Conservation (phyloP, 2,888 invertebrate species). For the Caenorhabditis imperialis region DNA sequence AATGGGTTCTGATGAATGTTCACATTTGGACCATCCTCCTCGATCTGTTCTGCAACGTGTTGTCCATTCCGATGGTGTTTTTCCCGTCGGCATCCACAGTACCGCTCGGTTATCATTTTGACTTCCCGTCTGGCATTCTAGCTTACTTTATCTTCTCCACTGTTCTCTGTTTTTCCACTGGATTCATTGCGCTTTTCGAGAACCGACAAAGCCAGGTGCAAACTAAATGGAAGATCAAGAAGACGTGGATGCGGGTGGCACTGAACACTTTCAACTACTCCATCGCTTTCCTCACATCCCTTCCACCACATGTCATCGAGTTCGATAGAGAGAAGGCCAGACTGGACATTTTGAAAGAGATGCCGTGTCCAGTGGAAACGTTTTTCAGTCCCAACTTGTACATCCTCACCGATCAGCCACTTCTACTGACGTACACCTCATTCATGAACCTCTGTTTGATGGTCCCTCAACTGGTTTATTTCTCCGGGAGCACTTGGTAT, state of each 20-base stretch:
- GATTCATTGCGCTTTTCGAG: conserved; percentile 17
- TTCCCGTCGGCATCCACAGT: conserved; percentile 27
- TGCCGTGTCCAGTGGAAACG: conserved; percentile 20
- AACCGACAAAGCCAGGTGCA: conserved; percentile 21
- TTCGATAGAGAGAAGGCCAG: conserved; percentile 4
- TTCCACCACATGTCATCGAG: conserved; percentile 25
- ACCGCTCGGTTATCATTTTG: conserved; percentile 17
- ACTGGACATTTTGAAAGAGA: not conserved
- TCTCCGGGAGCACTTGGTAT: conserved; percentile 22
- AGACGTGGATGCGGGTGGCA: conserved; percentile 6
- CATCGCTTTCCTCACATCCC: conserved; percentile 8
- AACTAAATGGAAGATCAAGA: conserved; percentile 18
- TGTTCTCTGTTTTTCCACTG: conserved; percentile 8
- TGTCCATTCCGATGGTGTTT: conserved; percentile 27
- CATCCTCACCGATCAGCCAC: conserved; percentile 25
- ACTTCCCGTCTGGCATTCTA: conserved; percentile 14
- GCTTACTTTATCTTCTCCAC: conserved; percentile 12
- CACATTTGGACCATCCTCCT: conserved; percentile 27
- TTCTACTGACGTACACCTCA: no score
- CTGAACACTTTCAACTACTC: conserved; percentile 13
- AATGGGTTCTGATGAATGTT: conserved; percentile 21
- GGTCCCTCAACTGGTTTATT: conserved; percentile 10
- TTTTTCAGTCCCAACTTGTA: conserved; percentile 23
- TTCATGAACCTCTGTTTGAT: no score
- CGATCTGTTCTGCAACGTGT: conserved; percentile 18